A percentile compares a stretch with the other conserved stretches of the same genome.
phyloP scores from a whole-genome alignment of 2,113 vertebrate species.

The Calonectris borealis region DNA sequence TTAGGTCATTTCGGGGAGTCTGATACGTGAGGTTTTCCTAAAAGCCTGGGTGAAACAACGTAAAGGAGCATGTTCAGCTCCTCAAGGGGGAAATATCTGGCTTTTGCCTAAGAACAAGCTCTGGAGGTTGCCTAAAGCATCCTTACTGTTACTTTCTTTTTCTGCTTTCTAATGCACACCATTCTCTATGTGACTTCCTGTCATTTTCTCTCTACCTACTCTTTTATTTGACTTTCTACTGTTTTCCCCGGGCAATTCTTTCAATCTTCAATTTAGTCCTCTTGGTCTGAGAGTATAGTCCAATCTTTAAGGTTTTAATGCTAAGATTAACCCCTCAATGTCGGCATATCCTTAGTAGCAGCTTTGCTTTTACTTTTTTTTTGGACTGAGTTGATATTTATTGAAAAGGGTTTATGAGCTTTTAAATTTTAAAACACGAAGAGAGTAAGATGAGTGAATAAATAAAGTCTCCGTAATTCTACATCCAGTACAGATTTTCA shows the following conservation, averaged over 20 bases:
- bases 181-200: neutral
- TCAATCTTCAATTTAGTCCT: neutral
- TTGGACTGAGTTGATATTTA: neutral
- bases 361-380: neutral
- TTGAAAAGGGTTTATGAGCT: neutral
- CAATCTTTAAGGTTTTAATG: neutral
- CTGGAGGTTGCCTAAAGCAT: neutral
- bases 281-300: neutral
- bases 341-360: accelerated
- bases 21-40: neutral
- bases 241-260: neutral
- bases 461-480: neutral
- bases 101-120: neutral
- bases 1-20: neutral
- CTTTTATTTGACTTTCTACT: neutral
- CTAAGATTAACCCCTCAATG: neutral
- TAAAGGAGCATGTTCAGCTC: neutral
- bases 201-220: neutral
- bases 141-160: neutral
- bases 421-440: neutral
- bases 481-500: neutral
- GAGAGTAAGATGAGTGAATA: neutral
- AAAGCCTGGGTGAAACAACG: neutral
- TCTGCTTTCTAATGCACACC: neutral
- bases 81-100: neutral